Conservation (phyloP, 2,888 invertebrate genomes). For the Thera britannica region DNA sequence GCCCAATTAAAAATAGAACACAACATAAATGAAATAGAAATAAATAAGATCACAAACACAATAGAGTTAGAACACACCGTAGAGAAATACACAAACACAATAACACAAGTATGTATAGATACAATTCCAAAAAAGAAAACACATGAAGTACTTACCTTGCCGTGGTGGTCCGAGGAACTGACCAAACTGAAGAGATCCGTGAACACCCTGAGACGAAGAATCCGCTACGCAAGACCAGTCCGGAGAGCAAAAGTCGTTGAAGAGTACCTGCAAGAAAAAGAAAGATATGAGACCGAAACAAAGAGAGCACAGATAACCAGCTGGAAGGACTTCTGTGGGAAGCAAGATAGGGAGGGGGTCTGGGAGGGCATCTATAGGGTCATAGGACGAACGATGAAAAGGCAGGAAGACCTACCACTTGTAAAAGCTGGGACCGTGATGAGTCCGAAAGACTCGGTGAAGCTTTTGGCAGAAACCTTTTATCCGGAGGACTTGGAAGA, state of each 20-base stretch:
- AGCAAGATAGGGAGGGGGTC: neutral
- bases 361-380: neutral
- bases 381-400: neutral
- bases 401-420: neutral
- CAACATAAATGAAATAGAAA: neutral
- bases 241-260: neutral
- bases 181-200: too few relatives aligned
- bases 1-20: neutral
- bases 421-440: neutral
- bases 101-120: neutral
- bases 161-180: neutral
- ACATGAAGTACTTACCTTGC: neutral
- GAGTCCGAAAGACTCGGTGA: neutral
- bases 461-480: neutral
- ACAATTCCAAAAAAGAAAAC: slow-evolving; percentile 1
- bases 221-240: neutral
- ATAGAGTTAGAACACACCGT: neutral
- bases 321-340: slow-evolving; percentile 1
- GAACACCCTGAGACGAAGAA: neutral
- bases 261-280: neutral
- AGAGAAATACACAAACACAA: neutral
- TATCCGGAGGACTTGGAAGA: neutral
- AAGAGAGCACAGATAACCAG: neutral
- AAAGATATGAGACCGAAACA: neutral
- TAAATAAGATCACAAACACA: neutral